phyloP scores from a whole-genome alignment of 2,797 vertebrate genomes.

The Onychomys torridus region DNA sequence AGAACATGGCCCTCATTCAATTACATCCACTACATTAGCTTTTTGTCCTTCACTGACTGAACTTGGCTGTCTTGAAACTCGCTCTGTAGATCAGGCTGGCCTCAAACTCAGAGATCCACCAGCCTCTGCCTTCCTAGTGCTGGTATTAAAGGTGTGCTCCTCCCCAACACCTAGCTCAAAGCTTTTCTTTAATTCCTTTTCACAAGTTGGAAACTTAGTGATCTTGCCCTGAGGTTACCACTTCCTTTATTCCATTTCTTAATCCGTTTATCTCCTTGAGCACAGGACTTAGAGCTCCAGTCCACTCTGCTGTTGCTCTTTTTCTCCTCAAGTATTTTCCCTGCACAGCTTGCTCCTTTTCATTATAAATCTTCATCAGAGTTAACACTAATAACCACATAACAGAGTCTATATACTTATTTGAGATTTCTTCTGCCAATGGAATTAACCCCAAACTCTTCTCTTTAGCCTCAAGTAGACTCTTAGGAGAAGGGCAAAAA shows the following conservation, averaged over 20 bases:
- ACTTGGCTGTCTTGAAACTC: not conserved
- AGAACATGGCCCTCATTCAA: not conserved
- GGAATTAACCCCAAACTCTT: not conserved
- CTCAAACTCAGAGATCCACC: not conserved
- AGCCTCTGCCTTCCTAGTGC: not conserved
- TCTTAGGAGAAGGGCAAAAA: not conserved
- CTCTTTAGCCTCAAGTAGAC: not conserved
- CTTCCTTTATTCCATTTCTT: not conserved
- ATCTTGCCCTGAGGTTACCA: not conserved
- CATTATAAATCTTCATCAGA: not conserved
- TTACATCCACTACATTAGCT: not conserved
- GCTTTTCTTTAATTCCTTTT: not conserved
- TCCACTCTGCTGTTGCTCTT: not conserved
- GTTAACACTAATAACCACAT: not conserved
- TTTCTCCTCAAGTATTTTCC: not conserved
- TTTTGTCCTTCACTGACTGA: not conserved
- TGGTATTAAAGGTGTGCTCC: not conserved
- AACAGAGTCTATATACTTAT: not conserved
- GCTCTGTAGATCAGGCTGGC: not conserved
- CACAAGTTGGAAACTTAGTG: not conserved
- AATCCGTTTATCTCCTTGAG: not conserved
- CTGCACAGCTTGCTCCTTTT: not conserved
- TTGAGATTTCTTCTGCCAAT: not conserved
- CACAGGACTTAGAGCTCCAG: not conserved
- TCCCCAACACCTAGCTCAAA: not conserved